phyloP scores from a whole-genome alignment of 2,888 invertebrate genomes.

The Drosophila quinaria region DNA sequence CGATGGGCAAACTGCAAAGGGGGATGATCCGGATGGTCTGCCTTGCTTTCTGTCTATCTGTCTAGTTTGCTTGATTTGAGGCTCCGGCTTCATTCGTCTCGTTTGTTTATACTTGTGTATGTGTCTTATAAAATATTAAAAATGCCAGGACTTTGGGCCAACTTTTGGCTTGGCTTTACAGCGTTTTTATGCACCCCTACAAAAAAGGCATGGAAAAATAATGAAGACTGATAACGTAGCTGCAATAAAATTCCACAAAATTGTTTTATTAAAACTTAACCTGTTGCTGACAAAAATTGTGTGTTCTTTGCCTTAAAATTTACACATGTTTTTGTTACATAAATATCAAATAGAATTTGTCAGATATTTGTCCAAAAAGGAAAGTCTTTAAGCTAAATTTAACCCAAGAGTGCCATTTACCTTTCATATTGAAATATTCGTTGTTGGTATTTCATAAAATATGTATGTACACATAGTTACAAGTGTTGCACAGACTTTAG shows the following conservation, averaged over 20 bases:
- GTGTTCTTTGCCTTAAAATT: slow-evolving; percentile 13
- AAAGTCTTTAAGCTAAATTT: slow-evolving; percentile 10
- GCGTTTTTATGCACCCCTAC: slow-evolving; percentile 13
- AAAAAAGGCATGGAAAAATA: neutral
- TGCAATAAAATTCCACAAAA: slow-evolving; percentile 16
- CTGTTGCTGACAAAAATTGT: slow-evolving; percentile 35
- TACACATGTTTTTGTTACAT: slow-evolving; percentile 22
- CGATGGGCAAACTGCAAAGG: neutral
- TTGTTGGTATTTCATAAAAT: slow-evolving; percentile 31
- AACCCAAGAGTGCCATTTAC: slow-evolving; percentile 36
- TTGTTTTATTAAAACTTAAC: slow-evolving; percentile 56
- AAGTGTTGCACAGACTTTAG: slow-evolving; percentile 5
- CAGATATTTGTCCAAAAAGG: neutral
- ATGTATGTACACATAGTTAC: slow-evolving; percentile 15
- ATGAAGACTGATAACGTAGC: neutral
- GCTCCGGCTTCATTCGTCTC: slow-evolving; percentile 33
- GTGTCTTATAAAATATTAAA: slow-evolving; percentile 75
- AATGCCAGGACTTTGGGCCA: slow-evolving; percentile 56
- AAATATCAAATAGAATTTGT: slow-evolving; percentile 48
- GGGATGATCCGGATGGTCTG: slow-evolving; percentile 8
- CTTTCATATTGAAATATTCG: slow-evolving; percentile 11
- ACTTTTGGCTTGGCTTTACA: slow-evolving; percentile 37
- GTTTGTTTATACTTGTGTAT: slow-evolving; percentile 49
- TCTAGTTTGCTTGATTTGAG: slow-evolving; percentile 62
- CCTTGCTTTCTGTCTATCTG: slow-evolving; percentile 21